phyloP scores from a whole-genome alignment of 1,140 invertebrate genomes.

The Scaptomyza montana region DNA sequence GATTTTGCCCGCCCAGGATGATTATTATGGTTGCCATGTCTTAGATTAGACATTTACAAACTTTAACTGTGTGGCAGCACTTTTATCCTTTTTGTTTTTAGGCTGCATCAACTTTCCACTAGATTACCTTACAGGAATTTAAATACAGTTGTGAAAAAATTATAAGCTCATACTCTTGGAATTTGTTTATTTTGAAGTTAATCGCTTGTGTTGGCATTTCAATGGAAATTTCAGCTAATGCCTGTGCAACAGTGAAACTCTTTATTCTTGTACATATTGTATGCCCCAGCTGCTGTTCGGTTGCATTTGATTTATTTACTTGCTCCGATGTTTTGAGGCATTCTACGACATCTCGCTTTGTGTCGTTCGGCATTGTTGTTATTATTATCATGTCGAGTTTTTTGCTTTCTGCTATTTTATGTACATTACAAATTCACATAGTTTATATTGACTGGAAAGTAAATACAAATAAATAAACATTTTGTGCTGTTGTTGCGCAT shows the following conservation, averaged over 20 bases:
- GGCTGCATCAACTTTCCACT: conserved; percentile 32
- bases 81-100: conserved; percentile 17
- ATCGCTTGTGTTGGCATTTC: conserved; percentile 57
- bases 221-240: conserved; percentile 48
- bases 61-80: conserved; percentile 12
- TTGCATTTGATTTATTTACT: conserved; percentile 77
- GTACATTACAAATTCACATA: conserved; percentile 79
- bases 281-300: conserved; percentile 27
- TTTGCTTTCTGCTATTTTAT: conserved; percentile 56
- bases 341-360: conserved; percentile 12
- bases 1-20: not conserved
- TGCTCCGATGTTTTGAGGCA: conserved; percentile 34
- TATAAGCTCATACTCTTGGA: not conserved
- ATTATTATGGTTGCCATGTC: conserved; percentile 12
- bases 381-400: conserved; percentile 43
- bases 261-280: not conserved
- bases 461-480: conserved; percentile 80
- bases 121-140: conserved; percentile 44
- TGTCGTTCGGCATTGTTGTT: conserved; percentile 34
- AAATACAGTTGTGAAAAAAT: conserved; percentile 13
- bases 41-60: conserved; percentile 49
- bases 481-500: conserved; percentile 57
- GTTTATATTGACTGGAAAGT: conserved; percentile 82
- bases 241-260: conserved; percentile 34
- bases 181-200: conserved; percentile 65